Evolutionary conservation across 2,113 vertebrate genomes (phyloP).

Genomic region (Ardeotis arabs): DNA sequence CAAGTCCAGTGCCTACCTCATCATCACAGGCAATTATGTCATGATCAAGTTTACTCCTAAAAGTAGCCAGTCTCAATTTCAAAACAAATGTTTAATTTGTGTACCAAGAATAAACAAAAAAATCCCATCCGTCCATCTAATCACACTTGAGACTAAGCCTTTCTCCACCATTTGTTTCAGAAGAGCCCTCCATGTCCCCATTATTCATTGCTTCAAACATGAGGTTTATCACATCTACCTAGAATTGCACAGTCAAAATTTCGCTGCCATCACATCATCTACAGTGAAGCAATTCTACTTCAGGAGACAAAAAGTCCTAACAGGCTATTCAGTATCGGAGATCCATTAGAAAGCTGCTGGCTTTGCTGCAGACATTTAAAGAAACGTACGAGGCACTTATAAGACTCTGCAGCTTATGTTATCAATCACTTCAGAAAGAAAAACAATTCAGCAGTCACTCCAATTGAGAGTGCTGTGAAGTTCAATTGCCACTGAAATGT

Average conservation of each 20-base stretch:
- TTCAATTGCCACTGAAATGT: constrained; percentile 25
- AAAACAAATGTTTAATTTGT: neutral
- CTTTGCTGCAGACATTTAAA: neutral
- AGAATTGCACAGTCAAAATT: neutral
- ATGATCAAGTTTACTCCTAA: neutral
- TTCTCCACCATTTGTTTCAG: neutral
- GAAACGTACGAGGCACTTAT: neutral
- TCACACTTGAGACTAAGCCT: neutral
- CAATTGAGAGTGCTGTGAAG: neutral
- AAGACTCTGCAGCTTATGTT: neutral
- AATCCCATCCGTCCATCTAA: neutral
- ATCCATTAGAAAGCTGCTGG: neutral
- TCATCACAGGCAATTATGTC: neutral
- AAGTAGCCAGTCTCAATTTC: neutral
- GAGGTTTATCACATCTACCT: neutral
- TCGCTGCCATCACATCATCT: neutral
- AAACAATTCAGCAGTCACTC: constrained; percentile 34
- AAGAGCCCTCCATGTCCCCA: neutral
- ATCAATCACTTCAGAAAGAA: constrained; percentile 25
- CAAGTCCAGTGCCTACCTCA: neutral
- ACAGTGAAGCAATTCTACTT: neutral
- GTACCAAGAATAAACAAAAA: neutral
- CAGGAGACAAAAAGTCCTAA: neutral
- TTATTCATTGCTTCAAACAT: neutral
- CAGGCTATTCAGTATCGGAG: neutral